Base-by-base conservation (phyloP, 2,888 invertebrate species). In the Tyria jacobaeae region DNA sequence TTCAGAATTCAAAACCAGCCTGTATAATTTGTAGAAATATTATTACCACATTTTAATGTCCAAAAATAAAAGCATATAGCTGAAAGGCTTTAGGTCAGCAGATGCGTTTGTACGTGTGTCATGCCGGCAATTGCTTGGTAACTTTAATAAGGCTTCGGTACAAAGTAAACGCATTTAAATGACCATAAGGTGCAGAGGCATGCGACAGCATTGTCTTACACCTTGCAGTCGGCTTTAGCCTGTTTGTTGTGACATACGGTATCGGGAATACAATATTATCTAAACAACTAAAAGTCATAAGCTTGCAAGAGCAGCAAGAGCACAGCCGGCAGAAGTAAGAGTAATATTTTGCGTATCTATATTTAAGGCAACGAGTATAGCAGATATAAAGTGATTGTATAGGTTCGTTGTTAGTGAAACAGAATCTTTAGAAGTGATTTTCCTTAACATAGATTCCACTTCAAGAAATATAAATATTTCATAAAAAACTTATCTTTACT, bases 151-250 rank as follows among this genome's bases (percentile, higher is more conserved):
- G 90, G 89, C 83, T 90, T 79, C 73, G 59, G 56, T 62, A 70
- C 50, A 64, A 52, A 64, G 54, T 68, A 66, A 56, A 49, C 49
- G 51, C 60, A 63, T 62, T 52, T 60, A 71, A 80, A 80, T 73
- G 69, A 72, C 89, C 90, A 88, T 88, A 89, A 86, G 90, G 83
- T 78, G 81, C 76, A 72, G 65, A 72, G 83, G 87, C 91, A 91
- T 91, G 92, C 90, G 90, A 91, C 86, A 84, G 79, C 86, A 83
- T 73, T 76, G 76, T 70, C 68, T 73, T 81, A 60, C 74, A 75
- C 65, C 70, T 70, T 75, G 70, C 68, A 56, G 48, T 48, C 57
- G 84, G 82, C 81, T 86, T 83, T 82, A 76, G 75, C 71, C 70
- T 81, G 81, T 74, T 80, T 66, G 62, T 55, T 53, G 64, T 64